Base-by-base conservation (phyloP, 2,888 invertebrate species). In the Digitonthophagus gazella region DNA sequence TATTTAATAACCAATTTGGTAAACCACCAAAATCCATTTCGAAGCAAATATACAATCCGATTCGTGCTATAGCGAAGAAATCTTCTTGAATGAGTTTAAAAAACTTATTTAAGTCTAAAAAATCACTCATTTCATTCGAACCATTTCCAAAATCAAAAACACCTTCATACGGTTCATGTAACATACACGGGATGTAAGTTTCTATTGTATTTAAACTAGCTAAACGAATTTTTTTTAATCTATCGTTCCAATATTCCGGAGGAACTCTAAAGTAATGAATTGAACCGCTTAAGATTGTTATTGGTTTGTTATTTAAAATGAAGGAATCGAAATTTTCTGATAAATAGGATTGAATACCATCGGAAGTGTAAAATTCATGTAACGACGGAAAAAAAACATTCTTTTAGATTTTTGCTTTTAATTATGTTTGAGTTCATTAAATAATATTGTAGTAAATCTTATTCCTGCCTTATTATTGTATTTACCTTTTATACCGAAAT, bases 41-140 rank as follows among this genome's bases (percentile, higher is more conserved):
- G 11, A 92, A 93, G 80, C 95, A 95, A 73, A 96, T 95, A 76
- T 93, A 97, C 0, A 96, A 96, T 0, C 96, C 96, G 0, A 93
- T 91, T 15, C 96, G 84, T 1, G 97, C 82, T 61, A 96, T 86
- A 0, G 95, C 94, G 18, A 90, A 82, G 22, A 97, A 83, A 68
- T 90, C 93, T 79, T 91, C 88, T 65, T 91, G 87, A 0, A 95
- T 96, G 2, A 86, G 82, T 72, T 87, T 82, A 4, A 95, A 84
- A 78, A 92, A 95, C 64, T 84, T 82, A 20, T 85, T 88, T 1
- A 90, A 73, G 75, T 89, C 84, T 8, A 86, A 79, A 68, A 88
- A 86, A 15, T 87, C 86, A 14, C 83, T 77, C 73, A 95, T 84
- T 79, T 93, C 89, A 11, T 88, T 91, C 64, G 90, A 88, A 0